Conservation (phyloP, 2,888 invertebrate species). For the Lasioglossum morio region DNA sequence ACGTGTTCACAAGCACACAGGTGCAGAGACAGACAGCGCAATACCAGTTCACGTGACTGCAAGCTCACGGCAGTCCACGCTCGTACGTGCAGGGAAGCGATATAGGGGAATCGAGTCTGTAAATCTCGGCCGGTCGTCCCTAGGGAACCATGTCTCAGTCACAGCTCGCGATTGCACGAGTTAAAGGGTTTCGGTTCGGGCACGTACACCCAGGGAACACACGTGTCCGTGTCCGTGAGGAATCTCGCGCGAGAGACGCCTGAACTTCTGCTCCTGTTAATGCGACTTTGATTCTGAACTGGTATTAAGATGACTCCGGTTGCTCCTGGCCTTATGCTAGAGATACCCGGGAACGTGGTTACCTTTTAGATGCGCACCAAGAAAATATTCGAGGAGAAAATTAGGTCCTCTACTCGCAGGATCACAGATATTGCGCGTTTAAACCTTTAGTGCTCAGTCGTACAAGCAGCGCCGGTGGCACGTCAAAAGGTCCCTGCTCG, state of each 20-base stretch:
- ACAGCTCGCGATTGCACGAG: slow-evolving; percentile 80
- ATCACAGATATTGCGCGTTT: background rate
- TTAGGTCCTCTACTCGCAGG: background rate
- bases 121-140: slow-evolving; percentile 80
- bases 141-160: slow-evolving; percentile 83
- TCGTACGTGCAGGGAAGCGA: slow-evolving; percentile 53
- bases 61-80: slow-evolving; percentile 34
- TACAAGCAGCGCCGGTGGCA: background rate
- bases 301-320: background rate
- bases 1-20: background rate
- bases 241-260: slow-evolving; percentile 42
- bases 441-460: background rate
- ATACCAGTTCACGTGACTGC: slow-evolving; percentile 27
- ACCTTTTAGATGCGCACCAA: background rate
- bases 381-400: background rate
- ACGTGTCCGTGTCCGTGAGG: slow-evolving; percentile 24
- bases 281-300: slow-evolving; percentile 77
- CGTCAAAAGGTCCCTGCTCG: background rate
- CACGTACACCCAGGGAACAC: slow-evolving; percentile 29
- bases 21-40: background rate
- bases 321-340: background rate
- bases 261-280: slow-evolving; percentile 74
- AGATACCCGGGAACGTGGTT: background rate
- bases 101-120: slow-evolving; percentile 74
- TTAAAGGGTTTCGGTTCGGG: slow-evolving; percentile 75